These are phyloP conservation scores for Stegophylla sp. DNA, from an alignment of 2,888 invertebrate species.

Conservation along the genomic window DNA sequence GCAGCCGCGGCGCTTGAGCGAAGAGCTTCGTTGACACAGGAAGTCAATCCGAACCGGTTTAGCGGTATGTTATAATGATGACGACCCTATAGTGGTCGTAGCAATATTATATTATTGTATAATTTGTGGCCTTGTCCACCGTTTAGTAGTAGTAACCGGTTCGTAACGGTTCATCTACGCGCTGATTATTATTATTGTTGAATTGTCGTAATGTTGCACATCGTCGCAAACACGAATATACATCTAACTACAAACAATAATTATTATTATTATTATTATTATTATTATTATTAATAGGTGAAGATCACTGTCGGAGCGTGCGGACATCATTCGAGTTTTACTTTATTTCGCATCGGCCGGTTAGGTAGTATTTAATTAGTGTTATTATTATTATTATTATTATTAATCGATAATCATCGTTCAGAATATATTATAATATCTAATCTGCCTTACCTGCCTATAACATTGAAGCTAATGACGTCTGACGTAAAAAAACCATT, in stretches of 20 bases:
- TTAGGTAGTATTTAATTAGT: too few species aligned
- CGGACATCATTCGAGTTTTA: neutral
- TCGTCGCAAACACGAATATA: conserved; percentile 2
- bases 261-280: too few species aligned
- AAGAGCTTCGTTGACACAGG: conserved; percentile 42
- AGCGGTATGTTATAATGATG: conserved; percentile 40
- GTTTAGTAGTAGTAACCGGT: conserved; percentile 55
- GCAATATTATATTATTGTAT: conserved; percentile 35
- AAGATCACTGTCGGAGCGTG: neutral
- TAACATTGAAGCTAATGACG: too few species aligned
- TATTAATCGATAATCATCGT: too few species aligned
- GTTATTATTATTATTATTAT: too few species aligned
- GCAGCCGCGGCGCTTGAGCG: neutral
- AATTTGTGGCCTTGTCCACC: conserved; percentile 56
- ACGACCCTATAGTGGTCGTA: conserved; percentile 28
- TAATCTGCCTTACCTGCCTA: too few species aligned
- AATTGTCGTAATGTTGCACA: conserved; percentile 40
- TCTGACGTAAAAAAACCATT: too few species aligned
- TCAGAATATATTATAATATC: too few species aligned
- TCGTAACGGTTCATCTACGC: conserved; percentile 55
- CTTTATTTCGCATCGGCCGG: neutral
- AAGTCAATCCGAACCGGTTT: conserved; percentile 54
- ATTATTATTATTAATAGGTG: too few species aligned
- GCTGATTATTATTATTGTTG: too few species aligned
- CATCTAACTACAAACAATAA: neutral